Evolutionary conservation across 2,797 vertebrate species (phyloP).

Genomic region (Leptatherina wallacei): DNA sequence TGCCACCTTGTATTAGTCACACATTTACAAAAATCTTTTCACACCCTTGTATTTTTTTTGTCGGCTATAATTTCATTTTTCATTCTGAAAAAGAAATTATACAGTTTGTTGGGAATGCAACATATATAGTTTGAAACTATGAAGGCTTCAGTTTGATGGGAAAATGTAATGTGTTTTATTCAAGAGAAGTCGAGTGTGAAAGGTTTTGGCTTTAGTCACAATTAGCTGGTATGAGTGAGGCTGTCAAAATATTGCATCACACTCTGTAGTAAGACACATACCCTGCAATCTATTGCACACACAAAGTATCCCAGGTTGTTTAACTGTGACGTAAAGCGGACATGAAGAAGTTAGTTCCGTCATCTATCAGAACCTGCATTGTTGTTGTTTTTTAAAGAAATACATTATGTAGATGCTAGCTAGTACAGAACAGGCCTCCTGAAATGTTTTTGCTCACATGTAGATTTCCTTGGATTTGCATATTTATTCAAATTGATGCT

Average conservation of each 20-base stretch:
- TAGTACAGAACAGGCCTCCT: not conserved
- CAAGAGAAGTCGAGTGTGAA: too few relatives aligned
- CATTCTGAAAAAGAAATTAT: too few relatives aligned
- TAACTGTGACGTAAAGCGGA: not conserved
- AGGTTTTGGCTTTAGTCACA: too few relatives aligned
- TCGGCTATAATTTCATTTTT: slow-evolving; percentile 14
- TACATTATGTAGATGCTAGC: not conserved
- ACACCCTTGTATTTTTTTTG: slow-evolving; percentile 1
- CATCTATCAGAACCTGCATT: not conserved
- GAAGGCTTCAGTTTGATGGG: too few relatives aligned
- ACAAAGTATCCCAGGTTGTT: not conserved
- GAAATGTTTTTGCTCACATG: not conserved
- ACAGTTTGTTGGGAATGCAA: too few relatives aligned
- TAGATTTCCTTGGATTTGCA: not conserved
- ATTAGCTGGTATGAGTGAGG: too few relatives aligned
- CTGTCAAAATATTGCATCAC: too few relatives aligned
- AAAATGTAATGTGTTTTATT: too few relatives aligned
- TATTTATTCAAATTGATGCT: not conserved
- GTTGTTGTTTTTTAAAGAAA: not conserved
- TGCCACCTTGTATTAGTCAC: slow-evolving; percentile 32
- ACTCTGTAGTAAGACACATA: too few relatives aligned
- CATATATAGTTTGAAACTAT: too few relatives aligned
- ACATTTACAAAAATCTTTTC: slow-evolving; percentile 27
- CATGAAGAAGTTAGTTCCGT: not conserved
- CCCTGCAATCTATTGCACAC: too few relatives aligned